Evolutionary conservation across 2,888 invertebrate species (phyloP).

Genomic region (Zygothrica quintamaculata): DNA sequence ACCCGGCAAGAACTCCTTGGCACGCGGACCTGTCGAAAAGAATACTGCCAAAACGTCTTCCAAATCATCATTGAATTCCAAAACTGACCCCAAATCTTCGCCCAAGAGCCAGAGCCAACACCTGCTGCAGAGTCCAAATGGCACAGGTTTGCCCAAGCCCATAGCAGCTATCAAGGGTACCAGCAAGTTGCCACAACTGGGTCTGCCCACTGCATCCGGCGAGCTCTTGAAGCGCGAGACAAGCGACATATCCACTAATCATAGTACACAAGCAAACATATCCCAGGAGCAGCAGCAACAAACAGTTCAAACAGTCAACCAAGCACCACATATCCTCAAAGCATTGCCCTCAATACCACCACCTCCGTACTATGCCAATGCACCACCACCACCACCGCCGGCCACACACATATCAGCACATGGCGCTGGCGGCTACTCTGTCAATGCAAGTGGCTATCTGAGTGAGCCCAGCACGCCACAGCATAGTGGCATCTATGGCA

Average conservation of each 20-base stretch:
- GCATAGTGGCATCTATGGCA: slow-evolving; percentile 57
- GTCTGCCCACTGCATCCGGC: slow-evolving; percentile 63
- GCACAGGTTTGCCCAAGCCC: slow-evolving; percentile 93
- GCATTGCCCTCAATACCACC: slow-evolving; percentile 51
- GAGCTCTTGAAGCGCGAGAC: slow-evolving; percentile 85
- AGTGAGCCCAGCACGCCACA: slow-evolving; percentile 73
- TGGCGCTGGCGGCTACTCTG: slow-evolving; percentile 17
- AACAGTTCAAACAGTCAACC: slow-evolving; percentile 39
- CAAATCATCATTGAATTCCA: slow-evolving; percentile 81
- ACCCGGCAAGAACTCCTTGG: slow-evolving; percentile 74
- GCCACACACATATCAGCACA: slow-evolving; percentile 46
- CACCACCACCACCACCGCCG: slow-evolving; percentile 36
- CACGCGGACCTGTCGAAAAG: slow-evolving; percentile 83
- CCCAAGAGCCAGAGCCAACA: slow-evolving; percentile 67
- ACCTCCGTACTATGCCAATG: slow-evolving; percentile 71
- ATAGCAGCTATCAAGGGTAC: slow-evolving; percentile 96
- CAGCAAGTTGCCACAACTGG: slow-evolving; percentile 88
- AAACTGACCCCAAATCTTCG: slow-evolving; percentile 82
- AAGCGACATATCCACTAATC: slow-evolving; percentile 84
- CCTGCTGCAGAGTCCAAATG: slow-evolving; percentile 74
- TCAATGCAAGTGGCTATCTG: slow-evolving; percentile 51
- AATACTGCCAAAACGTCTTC: slow-evolving; percentile 86
- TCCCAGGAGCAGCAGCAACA: slow-evolving; percentile 47
- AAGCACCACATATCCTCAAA: slow-evolving; percentile 72
- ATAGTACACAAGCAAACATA: slow-evolving; percentile 61